Evolutionary conservation across 2,888 invertebrate genomes (phyloP).

Genomic region (Ichneumoninae sp.): DNA sequence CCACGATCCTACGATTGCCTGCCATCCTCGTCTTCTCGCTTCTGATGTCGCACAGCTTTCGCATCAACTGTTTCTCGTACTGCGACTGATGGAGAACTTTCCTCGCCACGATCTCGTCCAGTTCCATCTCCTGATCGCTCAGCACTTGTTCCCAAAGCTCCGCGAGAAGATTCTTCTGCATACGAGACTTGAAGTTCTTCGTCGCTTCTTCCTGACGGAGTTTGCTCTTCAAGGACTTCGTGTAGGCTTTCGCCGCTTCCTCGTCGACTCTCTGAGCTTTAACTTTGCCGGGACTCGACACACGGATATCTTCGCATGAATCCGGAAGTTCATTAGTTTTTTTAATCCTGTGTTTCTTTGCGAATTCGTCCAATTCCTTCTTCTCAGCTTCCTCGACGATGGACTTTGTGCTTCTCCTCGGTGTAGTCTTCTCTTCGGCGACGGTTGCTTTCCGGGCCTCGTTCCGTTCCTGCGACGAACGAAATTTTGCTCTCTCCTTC

Average conservation of each 20-base stretch:
- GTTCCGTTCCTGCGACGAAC: conserved; percentile 11
- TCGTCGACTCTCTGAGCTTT: conserved; percentile 49
- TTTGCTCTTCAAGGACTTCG: conserved; percentile 85
- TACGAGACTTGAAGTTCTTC: conserved; percentile 85
- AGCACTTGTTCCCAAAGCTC: conserved; percentile 86
- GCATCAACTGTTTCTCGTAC: conserved; percentile 88
- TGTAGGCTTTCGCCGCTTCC: conserved; percentile 74
- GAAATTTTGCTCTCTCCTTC: conserved; percentile 83
- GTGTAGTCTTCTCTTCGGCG: conserved; percentile 17
- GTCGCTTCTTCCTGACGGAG: conserved; percentile 83
- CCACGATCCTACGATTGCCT: conserved; percentile 85
- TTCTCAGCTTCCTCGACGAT: conserved; percentile 32
- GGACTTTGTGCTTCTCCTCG: neutral
- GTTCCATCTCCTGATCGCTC: conserved; percentile 85
- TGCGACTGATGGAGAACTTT: conserved; percentile 87
- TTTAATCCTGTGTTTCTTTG: conserved; percentile 61
- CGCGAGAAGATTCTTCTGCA: conserved; percentile 85
- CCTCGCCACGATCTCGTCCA: conserved; percentile 85
- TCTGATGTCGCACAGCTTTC: conserved; percentile 87
- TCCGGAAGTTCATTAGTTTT: neutral
- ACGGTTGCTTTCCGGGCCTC: neutral
- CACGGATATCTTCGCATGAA: conserved; percentile 40
- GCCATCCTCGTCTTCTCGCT: conserved; percentile 86
- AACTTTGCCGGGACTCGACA: neutral
- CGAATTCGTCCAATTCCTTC: conserved; percentile 67